Base-by-base conservation (phyloP, 2,113 vertebrate species). In the Clinocottus analis region DNA sequence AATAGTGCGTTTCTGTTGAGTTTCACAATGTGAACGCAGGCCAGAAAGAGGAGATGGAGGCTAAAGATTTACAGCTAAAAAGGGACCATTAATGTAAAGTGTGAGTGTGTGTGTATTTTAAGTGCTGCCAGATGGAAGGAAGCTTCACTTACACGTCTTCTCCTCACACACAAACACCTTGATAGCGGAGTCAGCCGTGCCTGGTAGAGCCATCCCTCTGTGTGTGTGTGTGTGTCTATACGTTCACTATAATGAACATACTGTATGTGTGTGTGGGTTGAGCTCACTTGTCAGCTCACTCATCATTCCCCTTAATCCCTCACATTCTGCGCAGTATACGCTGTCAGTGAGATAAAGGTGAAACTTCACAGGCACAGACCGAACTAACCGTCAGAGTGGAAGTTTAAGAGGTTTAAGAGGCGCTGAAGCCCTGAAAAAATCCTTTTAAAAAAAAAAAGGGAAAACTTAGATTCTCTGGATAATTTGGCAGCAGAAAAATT, bases 171-270 rank as follows among this genome's bases (percentile, higher is more conserved):
- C 41, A 33, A 17, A 33, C 75, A 89, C 84, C 83, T 88, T 79
- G 51, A 60, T 45, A 72, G 72, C 73, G 62, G 85, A 76, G 77
- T 71, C 31, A 68, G 76, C 72, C 63, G 88, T 89, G 79, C 90
- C 91, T 93, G 91, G 90, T 70, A 55, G 91, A 85, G 88, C 80
- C 79, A 63, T 92, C 85, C 73, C 89, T 70, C 45, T 53, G 39
- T 39, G 47, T 58, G 14, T 27, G 70, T 63, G 25, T 60, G 12
- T 16, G 60, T 45, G 23, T 41, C 9, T 66, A 47, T 7, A 67
- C 33, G 25, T 79, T 58, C 19, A 6, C 3, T 33, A 65, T 47
- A 33, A 61, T 39, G 21, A 7, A 60, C 2, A 31, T 35, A 23
- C 31, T 23, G n/a, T 39, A 12, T 27, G 35, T 45, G 7, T 9